A percentile compares a stretch with the other conserved stretches of the same genome.
Evolutionary conservation across 1,140 invertebrate species (phyloP).

Genomic region (Nasonia giraulti): DNA sequence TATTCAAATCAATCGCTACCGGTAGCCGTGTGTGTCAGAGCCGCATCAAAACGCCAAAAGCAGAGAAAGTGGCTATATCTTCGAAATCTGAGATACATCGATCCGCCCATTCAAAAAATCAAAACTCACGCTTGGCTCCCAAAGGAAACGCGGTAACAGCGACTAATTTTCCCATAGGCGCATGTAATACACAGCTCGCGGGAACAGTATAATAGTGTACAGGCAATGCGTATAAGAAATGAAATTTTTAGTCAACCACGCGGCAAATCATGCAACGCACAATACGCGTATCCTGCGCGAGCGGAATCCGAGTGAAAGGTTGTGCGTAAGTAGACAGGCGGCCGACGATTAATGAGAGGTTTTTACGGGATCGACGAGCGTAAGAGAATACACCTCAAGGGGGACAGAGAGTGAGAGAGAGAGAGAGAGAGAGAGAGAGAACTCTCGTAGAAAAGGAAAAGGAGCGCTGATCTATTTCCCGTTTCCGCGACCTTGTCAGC

Average conservation of each 20-base stretch:
- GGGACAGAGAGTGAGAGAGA: no score
- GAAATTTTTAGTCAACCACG: neutral
- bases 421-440: no score
- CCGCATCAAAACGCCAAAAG: neutral
- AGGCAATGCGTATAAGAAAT: neutral
- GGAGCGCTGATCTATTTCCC: slow-evolving; percentile 38
- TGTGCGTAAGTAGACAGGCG: neutral
- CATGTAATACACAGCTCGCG: no score
- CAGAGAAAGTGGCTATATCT: neutral
- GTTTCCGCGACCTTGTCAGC: slow-evolving; percentile 47
- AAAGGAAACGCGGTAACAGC: no score
- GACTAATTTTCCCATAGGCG: no score
- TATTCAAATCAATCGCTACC: neutral
- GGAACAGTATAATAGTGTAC: neutral
- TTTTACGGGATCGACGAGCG: slow-evolving; percentile 17
- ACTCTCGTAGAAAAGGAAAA: slow-evolving; percentile 39
- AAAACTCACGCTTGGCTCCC: neutral
- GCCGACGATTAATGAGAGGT: neutral
- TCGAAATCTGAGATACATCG: neutral
- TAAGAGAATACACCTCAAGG: slow-evolving; percentile 8
- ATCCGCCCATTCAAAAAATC: neutral
- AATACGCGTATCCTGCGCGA: neutral
- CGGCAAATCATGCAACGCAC: neutral
- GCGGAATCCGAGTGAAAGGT: slow-evolving; percentile 38
- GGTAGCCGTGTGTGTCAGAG: neutral